Evolutionary conservation across 1,140 invertebrate species (phyloP).

Genomic region (Caenorhabditis remanei): DNA sequence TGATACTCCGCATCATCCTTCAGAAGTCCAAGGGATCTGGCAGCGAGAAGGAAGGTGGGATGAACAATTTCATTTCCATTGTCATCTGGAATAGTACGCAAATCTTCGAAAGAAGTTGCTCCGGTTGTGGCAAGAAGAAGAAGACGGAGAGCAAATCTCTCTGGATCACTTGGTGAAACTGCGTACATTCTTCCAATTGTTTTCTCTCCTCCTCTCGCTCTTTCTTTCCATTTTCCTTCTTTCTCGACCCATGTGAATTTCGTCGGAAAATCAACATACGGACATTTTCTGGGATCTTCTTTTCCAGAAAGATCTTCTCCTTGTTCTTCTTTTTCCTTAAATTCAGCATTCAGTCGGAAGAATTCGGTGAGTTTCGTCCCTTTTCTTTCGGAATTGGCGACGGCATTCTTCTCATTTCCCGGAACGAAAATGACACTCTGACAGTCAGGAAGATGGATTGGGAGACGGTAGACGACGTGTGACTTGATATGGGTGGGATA

Average conservation of each 20-base stretch:
- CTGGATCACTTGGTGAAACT: constrained; percentile 36
- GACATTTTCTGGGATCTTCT: background rate
- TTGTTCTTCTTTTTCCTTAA: background rate
- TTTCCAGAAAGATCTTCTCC: background rate
- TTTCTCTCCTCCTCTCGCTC: background rate
- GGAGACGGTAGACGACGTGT: too few relatives aligned
- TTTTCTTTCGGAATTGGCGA: background rate
- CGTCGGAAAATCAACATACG: background rate
- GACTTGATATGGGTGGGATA: background rate
- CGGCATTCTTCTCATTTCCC: background rate
- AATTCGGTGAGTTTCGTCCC: background rate
- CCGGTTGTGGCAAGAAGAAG: constrained; percentile 41
- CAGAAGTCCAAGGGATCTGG: constrained; percentile 40
- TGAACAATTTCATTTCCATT: background rate
- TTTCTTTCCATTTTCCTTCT: background rate
- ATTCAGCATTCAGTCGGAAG: background rate
- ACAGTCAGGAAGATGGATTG: background rate
- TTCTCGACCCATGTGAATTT: background rate
- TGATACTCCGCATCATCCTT: constrained; percentile 14
- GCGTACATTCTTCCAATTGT: constrained; percentile 37
- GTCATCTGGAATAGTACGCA: background rate
- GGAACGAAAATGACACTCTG: background rate
- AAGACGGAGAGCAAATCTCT: constrained; percentile 46
- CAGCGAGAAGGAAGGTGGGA: constrained; percentile 1
- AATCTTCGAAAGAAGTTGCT: constrained; percentile 44